Conservation (phyloP, 2,797 vertebrate species). For the Glyptemys insculpta region DNA sequence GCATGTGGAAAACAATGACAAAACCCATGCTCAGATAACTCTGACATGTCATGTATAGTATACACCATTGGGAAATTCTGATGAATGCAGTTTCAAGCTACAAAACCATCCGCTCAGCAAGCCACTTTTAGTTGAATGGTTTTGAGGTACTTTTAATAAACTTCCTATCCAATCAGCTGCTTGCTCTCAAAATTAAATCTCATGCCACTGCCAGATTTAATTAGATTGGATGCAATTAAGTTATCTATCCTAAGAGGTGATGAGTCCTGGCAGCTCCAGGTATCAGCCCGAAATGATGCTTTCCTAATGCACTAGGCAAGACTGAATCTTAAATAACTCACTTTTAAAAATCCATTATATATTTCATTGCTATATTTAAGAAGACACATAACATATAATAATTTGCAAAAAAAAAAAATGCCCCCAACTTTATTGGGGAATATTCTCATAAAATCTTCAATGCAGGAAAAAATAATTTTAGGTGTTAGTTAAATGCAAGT, state of each 20-base stretch:
- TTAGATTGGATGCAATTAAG: neutral
- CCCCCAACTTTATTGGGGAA: neutral
- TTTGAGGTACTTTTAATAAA: neutral
- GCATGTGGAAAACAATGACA: neutral
- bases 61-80: neutral
- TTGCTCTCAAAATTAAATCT: constrained; percentile 37
- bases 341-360: neutral
- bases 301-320: neutral
- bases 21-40: neutral
- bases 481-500: neutral
- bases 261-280: neutral
- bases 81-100: neutral
- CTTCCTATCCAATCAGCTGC: neutral
- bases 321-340: neutral
- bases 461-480: neutral
- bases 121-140: neutral
- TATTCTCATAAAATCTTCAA: neutral
- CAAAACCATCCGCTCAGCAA: neutral
- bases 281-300: neutral
- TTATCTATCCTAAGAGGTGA: constrained; percentile 16
- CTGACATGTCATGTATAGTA: neutral
- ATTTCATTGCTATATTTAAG: neutral
- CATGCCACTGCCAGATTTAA: constrained; percentile 25
- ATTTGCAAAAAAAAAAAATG: neutral
- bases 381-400: neutral